Base-by-base conservation (phyloP, 2,113 vertebrate genomes). In the Phaethon lepturus region DNA sequence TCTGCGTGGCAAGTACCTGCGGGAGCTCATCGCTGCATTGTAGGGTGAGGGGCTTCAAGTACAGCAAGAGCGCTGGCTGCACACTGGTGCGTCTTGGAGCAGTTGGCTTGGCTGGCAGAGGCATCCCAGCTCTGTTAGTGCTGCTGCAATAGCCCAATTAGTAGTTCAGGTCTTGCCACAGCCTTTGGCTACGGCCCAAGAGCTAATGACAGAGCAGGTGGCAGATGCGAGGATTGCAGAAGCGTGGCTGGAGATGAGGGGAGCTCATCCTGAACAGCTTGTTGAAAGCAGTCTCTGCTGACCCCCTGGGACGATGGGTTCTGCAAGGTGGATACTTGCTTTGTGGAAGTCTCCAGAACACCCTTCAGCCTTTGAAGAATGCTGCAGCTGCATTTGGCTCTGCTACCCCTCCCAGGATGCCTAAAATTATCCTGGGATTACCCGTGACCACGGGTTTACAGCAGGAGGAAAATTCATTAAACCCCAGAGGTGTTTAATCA, bases 101-200 rank as follows among this genome's bases (percentile, higher is more conserved):
- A 38, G 35, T 28, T 52, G 33, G 60, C 38, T 84, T 15, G 40
- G 68, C 86, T 87, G 80, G 56, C 83, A 86, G 60, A 18, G 1
- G 20, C 0, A 0, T 25, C 68, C 83, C 64, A 29, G 35, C 49
- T 59, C 35, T 92, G 31, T 40, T 45, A 15, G 44, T 4, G 0
- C 90, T 64, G 80, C 86, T 91, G 92, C 90, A 83, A 42, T 29
- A 71, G 75, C 83, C 74, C 85, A 49, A 10, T 90, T 62, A 82
- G 56, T 45, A 35, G 87, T 52, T 86, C 88, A 96, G 92, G 96
- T 93, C 88, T 95, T 95, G 86, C 79, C 88, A 93, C 76, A 49
- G 60, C 24, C 56, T 16, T 66, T 94, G 95, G 90, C 79, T 59
- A 17, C 0, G 0, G 78, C 72, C 88, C 95, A 92, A n/a, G 74